Base-by-base conservation (phyloP, 2,888 invertebrate genomes). In the Endomychus coccineus region DNA sequence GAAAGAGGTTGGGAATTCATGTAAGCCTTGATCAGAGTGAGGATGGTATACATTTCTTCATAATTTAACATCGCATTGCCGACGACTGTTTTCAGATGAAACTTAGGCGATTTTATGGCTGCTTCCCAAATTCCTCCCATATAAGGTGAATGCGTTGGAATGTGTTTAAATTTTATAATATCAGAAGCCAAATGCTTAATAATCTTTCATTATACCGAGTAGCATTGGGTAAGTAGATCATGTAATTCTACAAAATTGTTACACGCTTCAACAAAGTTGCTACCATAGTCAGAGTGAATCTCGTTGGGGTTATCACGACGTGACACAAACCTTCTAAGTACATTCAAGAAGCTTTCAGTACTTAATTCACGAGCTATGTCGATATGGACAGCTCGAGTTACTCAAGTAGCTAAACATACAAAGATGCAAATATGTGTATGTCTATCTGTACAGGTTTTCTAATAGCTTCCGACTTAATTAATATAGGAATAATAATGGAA, bases 51-150 rank as follows among this genome's bases (percentile, higher is more conserved):
- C 5, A 19, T 6, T 19, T 19, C 19, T 19, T 19, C 19, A 7
- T 19, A 19, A 5, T 6, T 19, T 19, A 19, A 11, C 11, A 11
- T 10, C n/a, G 11, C 5, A 3, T n/a, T 32, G 5, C 32, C 13
- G n/a, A 34, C 2, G 10, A 34, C 16, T 9, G 23, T 25, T 15
- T 33, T 34, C 4, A 38, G 16, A 16, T 27, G 27, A 13, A 12
- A 12, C 7, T 38, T 38, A 4, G 22, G 15, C 2, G 38, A 38
- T 7, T 34, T 33, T 4, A 38, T 28, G 2, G 28, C 33, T n/a
- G 21, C 22, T 15, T 34, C 38, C 28, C 38, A 38, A 11, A 38
- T 11, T 2, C 38, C 38, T 4, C 33, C 33, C 11, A 38, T 19
- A 5, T 27, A 16, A 2, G 33, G 27, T 3, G 17, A 15, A 10